Base-by-base conservation (phyloP, 2,113 vertebrate species). In the Phaetusa simplex region DNA sequence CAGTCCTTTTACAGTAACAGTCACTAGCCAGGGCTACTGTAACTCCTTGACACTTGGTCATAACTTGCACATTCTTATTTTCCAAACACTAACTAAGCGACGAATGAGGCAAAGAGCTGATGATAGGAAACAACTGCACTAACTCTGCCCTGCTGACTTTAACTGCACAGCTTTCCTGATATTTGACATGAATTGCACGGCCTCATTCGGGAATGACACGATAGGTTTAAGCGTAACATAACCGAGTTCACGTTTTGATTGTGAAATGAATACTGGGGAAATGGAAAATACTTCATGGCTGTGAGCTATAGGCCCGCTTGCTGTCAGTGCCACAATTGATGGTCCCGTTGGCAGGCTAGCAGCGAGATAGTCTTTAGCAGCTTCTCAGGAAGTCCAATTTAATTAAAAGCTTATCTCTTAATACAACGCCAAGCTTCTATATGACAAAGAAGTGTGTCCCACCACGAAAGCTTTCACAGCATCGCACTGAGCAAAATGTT, bases 371-470 rank as follows among this genome's bases (percentile, higher is more conserved):
- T 73, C 64, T 89, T 73, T 72, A 87, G 55, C 40, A 90, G 52
- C 80, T 93, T 91, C 82, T 90, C 45, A 53, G 73, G 50, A 87
- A 92, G 73, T 56, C 36, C 65, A 70, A 30, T 81, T 86, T 87
- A 92, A 93, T 71, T 89, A 93, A 95, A 96, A 95, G 32, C 59
- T 84, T 89, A 65, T 89, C 72, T 91, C 69, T 59, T 69, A 59
- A 74, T 65, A 84, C 34, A 69, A 71, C 2, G 1, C 49, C 78
- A n/a, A 70, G 50, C 30, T 74, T 92, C 69, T 70, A 34, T 61
- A 73, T 10, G 34, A 56, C 50, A 82, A 70, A 91, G 67, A 84
- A 84, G 30, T 74, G 64, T 88, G 91, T 90, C 50, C 29, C 29
- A 78, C 23, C 34, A 72, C 45, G 53, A 19, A 32, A 73, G 40